These are phyloP conservation scores for Dexiosoma caninum DNA, from an alignment of 2,888 invertebrate species.

Conservation along the genomic window DNA sequence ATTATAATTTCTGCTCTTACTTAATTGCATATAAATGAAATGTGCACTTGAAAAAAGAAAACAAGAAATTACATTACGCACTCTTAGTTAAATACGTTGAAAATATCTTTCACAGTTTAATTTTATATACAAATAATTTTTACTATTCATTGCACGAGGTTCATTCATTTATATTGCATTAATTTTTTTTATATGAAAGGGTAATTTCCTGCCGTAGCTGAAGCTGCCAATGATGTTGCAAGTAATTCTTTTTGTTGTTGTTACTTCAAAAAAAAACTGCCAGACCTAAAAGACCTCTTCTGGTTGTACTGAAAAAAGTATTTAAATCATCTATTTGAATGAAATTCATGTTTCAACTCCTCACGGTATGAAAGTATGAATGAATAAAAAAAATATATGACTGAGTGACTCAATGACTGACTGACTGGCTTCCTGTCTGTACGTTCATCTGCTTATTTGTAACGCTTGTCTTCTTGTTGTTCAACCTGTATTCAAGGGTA, in stretches of 20 bases:
- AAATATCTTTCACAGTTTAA: constrained; percentile 7
- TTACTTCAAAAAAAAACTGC: not conserved
- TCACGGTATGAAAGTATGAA: constrained; percentile 7
- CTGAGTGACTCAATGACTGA: not conserved
- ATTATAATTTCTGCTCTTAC: not conserved
- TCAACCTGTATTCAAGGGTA: constrained; percentile 62
- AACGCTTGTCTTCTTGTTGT: constrained; percentile 33
- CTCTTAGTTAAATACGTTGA: constrained; percentile 41
- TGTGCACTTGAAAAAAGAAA: not conserved
- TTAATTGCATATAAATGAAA: constrained; percentile 16
- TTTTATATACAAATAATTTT: constrained; percentile 21
- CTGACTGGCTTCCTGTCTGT: not conserved
- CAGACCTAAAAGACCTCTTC: constrained; percentile 13
- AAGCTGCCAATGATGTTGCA: not conserved
- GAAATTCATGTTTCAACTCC: not conserved
- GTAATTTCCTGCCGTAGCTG: constrained; percentile 46
- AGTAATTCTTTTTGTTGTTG: constrained; percentile 39
- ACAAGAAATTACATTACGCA: constrained; percentile 34
- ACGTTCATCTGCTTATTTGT: constrained; percentile 5
- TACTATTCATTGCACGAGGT: constrained; percentile 13
- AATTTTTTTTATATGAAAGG: constrained; percentile 26
- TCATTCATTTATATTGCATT: constrained; percentile 51
- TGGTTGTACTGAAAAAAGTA: not conserved
- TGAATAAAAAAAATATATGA: not conserved
- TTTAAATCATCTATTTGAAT: constrained; percentile 5